These are phyloP conservation scores for Lates calcarifer DNA, from an alignment of 2,113 vertebrate genomes.

Conservation along the genomic window DNA sequence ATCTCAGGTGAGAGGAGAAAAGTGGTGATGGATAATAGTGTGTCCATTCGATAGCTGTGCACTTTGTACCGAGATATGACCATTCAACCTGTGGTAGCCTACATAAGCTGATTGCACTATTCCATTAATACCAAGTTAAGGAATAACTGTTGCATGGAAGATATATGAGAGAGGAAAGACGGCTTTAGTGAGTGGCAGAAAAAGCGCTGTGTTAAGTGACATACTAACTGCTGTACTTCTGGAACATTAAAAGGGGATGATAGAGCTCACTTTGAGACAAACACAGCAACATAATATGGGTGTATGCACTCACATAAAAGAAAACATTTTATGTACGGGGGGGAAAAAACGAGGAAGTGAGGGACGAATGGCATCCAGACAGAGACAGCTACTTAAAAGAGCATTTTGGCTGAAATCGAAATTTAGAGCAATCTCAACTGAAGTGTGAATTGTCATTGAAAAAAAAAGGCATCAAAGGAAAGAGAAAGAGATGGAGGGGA, in stretches of 20 bases:
- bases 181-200: not conserved
- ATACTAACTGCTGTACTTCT: slow-evolving; percentile 27
- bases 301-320: slow-evolving; percentile 41
- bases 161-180: not conserved
- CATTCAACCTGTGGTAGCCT: not conserved
- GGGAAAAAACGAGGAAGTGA: slow-evolving; percentile 13
- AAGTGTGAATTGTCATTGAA: slow-evolving; percentile 68
- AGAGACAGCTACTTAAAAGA: slow-evolving; percentile 69
- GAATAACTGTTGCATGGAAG: not conserved
- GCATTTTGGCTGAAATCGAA: slow-evolving; percentile 69
- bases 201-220: slow-evolving; percentile 30
- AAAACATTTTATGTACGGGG: slow-evolving; percentile 46
- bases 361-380: slow-evolving; percentile 54
- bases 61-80: slow-evolving; percentile 1
- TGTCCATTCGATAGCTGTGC: slow-evolving; percentile 26
- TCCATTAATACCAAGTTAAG: not conserved
- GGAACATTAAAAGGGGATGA: slow-evolving; percentile 44
- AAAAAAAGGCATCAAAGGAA: slow-evolving; percentile 63
- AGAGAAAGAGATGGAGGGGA: slow-evolving; percentile 50
- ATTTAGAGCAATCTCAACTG: slow-evolving; percentile 75
- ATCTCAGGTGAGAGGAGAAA: slow-evolving; percentile 42
- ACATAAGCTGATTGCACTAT: not conserved
- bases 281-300: slow-evolving; percentile 35
- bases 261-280: slow-evolving; percentile 26
- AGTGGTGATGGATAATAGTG: slow-evolving; percentile 15